Percentiles rank a stretch among this genome's conserved stretches.
Evolutionary conservation across 1,140 invertebrate genomes (phyloP).

Genomic region (Leptonema lineaticorne): DNA sequence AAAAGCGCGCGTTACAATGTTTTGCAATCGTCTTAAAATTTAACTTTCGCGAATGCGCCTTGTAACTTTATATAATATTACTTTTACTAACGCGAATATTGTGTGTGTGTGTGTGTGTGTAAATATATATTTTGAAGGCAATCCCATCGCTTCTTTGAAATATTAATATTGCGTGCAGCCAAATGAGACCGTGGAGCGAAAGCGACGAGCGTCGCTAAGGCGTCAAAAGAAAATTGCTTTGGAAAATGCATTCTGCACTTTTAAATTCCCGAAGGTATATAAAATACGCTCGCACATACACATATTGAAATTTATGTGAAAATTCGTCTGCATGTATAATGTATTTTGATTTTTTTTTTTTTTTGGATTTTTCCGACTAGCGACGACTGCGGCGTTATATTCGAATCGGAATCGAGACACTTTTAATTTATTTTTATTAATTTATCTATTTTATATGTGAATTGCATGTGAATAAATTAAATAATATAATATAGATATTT

Average conservation of each 20-base stretch:
- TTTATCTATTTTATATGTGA: too few relatives aligned
- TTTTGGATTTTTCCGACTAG: background rate
- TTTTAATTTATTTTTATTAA: too few relatives aligned
- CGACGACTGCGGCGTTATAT: background rate
- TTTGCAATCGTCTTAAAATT: conserved; percentile 2
- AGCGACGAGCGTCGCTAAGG: background rate
- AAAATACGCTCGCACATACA: background rate
- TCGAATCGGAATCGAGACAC: too few relatives aligned
- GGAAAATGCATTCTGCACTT: conserved; percentile 16
- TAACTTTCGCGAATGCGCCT: too few relatives aligned
- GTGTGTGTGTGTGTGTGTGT: too few relatives aligned
- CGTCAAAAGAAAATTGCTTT: conserved; percentile 16
- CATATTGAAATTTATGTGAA: background rate
- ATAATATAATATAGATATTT: too few relatives aligned
- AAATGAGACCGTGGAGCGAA: conserved; percentile 5
- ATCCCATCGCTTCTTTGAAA: conserved; percentile 6
- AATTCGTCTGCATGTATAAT: background rate
- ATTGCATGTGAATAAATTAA: too few relatives aligned
- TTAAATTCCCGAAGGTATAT: background rate
- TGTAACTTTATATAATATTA: too few relatives aligned
- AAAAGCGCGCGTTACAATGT: background rate
- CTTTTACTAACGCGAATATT: background rate
- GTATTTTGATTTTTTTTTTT: background rate
- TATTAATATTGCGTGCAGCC: conserved; percentile 18
- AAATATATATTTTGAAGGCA: conserved; percentile 7